Percentiles rank a stretch among this genome's conserved stretches.
Evolutionary conservation across 2,113 vertebrate genomes (phyloP).

Genomic region (Barnardius zonarius): DNA sequence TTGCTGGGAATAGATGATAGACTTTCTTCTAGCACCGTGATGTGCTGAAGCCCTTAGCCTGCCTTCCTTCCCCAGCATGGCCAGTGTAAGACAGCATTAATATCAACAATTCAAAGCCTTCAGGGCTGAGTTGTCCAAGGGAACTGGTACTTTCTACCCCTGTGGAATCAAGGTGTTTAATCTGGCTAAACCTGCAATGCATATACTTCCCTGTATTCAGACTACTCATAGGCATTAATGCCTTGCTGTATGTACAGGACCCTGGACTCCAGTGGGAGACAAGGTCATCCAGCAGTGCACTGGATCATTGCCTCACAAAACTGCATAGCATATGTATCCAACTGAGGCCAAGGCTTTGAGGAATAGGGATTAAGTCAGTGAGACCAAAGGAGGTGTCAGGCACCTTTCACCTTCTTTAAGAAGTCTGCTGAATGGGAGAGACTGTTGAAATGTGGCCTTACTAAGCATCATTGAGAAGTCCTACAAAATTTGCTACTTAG

Average conservation of each 20-base stretch:
- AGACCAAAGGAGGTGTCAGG: background rate
- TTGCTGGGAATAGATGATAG: background rate
- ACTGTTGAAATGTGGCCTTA: background rate
- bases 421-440: background rate
- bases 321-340: accelerated
- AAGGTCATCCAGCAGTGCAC: background rate
- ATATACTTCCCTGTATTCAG: background rate
- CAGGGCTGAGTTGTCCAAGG: background rate
- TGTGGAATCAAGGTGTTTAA: background rate
- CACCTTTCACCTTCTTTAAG: background rate
- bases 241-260: background rate
- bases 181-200: accelerated
- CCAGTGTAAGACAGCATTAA: background rate
- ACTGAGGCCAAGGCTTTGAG: background rate
- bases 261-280: background rate
- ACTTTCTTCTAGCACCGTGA: background rate
- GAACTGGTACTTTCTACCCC: background rate
- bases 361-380: background rate
- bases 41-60: background rate
- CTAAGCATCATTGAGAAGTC: background rate
- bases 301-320: background rate
- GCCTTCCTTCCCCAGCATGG: background rate
- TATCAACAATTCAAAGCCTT: background rate
- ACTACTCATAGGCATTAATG: background rate
- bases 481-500: background rate